phyloP scores from a whole-genome alignment of 37 sponge, comb jelly and placozoan species.

The Amphimedon queenslandica region DNA sequence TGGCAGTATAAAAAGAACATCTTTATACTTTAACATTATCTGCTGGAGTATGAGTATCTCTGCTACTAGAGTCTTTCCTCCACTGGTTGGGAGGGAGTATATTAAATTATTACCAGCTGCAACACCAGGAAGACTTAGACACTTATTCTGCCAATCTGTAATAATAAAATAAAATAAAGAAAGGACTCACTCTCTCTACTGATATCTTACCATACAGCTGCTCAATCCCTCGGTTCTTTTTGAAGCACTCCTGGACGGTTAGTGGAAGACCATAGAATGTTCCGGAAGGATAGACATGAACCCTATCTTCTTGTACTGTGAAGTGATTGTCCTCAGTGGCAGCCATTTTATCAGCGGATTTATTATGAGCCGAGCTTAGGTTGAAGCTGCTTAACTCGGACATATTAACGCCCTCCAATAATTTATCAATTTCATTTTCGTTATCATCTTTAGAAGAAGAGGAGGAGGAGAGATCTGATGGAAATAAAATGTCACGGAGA shows the following conservation, averaged over 20 bases:
- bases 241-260: conserved; percentile 37
- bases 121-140: conserved; percentile 50
- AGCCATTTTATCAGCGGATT: too few relatives aligned
- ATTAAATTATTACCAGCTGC: conserved; percentile 64
- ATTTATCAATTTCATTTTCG: too few relatives aligned
- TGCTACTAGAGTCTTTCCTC: conserved; percentile 96
- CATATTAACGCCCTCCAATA: too few relatives aligned
- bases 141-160: conserved; percentile 78
- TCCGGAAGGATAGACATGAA: conserved; percentile 8
- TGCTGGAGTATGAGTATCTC: conserved; percentile 85
- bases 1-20: conserved; percentile 84
- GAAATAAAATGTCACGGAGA: too few relatives aligned
- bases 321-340: too few relatives aligned
- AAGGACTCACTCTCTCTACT: background rate
- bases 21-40: conserved; percentile 44
- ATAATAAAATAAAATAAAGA: background rate
- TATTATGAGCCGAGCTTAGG: too few relatives aligned
- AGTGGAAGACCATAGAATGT: conserved; percentile 78
- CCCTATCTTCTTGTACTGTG: too few relatives aligned
- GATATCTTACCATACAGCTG: conserved; percentile 57
- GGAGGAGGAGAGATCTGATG: too few relatives aligned
- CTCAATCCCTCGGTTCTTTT: conserved; percentile 50
- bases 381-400: too few relatives aligned
- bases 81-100: conserved; percentile 91
- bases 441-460: too few relatives aligned